These are phyloP conservation scores for human (Homo sapiens) DNA, from an alignment of 2,113 vertebrate species.

Conservation along the genomic window GRCh38 chr15:40992501-40993000, in stretches of 20 bases:
- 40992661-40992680: background rate
- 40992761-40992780: constrained; percentile 49
- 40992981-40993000: too few relatives aligned
- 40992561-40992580: constrained; percentile 59
- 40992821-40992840: too few relatives aligned
- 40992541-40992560: constrained; percentile 53
- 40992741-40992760: constrained; percentile 54
- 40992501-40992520: constrained; percentile 34
- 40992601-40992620: constrained; percentile 36
- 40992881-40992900: too few relatives aligned
- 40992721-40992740: background rate
- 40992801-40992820: too few relatives aligned
- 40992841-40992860: too few relatives aligned
- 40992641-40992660: background rate
- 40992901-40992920: too few relatives aligned
- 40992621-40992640: background rate
- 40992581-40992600: constrained; percentile 47
- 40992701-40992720: constrained; percentile 47
- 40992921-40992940: too few relatives aligned
- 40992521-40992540: constrained; percentile 42
- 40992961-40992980: too few relatives aligned
- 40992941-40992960: too few relatives aligned
- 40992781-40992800: background rate
- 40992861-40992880: too few relatives aligned
- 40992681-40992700: background rate